A percentile compares a stretch with the other conserved stretches of the same genome.
These are phyloP conservation scores for Oligia latruncula DNA, from an alignment of 2,888 invertebrate species.

Conservation along the genomic window DNA sequence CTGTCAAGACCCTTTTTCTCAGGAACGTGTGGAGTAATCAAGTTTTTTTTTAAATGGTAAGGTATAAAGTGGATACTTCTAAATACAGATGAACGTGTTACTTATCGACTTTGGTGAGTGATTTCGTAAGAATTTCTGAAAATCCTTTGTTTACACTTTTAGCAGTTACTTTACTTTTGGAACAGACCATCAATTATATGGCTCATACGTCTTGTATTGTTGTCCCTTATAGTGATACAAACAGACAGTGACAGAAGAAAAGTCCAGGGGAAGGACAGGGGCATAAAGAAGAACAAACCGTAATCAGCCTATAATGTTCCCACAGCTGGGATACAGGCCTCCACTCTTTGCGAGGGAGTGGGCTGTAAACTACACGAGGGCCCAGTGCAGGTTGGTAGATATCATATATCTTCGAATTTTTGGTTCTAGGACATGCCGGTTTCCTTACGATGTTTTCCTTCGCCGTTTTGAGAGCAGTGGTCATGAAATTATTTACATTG, in stretches of 20 bases:
- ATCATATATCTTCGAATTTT: too few species aligned
- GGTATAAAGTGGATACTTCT: neutral
- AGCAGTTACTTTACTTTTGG: neutral
- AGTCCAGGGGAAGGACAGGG: too few species aligned
- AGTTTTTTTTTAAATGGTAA: too few species aligned
- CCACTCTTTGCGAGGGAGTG: too few species aligned
- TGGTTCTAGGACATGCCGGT: too few species aligned
- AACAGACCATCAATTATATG: neutral
- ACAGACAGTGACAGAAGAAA: neutral
- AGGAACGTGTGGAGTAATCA: neutral
- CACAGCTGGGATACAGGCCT: too few species aligned
- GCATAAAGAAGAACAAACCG: too few species aligned
- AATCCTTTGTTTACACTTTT: neutral
- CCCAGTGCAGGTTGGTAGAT: neutral
- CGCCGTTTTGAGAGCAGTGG: too few species aligned
- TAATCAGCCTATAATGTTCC: too few species aligned
- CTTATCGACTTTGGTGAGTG: neutral
- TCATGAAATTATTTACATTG: too few species aligned
- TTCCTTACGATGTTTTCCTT: too few species aligned
- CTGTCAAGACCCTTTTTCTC: neutral
- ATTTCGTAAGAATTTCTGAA: neutral
- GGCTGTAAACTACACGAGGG: too few species aligned
- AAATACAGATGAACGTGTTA: neutral
- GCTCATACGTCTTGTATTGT: neutral
- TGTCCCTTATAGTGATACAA: neutral